A percentile compares a stretch with the other conserved stretches of the same genome.
These are phyloP conservation scores for Gambelia wislizenii DNA, from an alignment of 2,797 vertebrate species.

Conservation along the genomic window DNA sequence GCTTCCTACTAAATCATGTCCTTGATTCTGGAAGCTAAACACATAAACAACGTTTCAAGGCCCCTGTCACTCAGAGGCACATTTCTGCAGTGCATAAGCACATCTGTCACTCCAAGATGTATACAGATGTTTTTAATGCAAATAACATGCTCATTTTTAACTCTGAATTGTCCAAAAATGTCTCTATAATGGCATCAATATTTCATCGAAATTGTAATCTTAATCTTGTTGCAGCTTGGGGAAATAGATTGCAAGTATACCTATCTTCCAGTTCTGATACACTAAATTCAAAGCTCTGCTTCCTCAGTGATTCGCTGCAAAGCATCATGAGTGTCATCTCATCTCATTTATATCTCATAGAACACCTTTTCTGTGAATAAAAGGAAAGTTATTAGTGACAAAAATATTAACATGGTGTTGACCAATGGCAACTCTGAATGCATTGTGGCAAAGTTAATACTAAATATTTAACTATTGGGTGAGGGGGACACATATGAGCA, in stretches of 20 bases:
- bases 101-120: conserved; percentile 69
- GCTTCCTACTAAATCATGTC: conserved; percentile 62
- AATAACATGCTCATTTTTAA: conserved; percentile 64
- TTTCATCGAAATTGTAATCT: conserved; percentile 58
- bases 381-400: conserved; percentile 33
- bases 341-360: background rate
- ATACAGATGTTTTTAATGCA: conserved; percentile 48
- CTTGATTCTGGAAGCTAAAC: conserved; percentile 72
- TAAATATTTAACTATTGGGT: background rate
- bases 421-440: background rate
- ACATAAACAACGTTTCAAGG: conserved; percentile 71
- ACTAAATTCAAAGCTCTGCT: conserved; percentile 35
- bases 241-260: conserved; percentile 42
- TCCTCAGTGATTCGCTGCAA: conserved; percentile 48
- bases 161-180: conserved; percentile 60
- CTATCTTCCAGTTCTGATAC: background rate
- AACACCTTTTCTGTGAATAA: conserved; percentile 14
- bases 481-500: no score
- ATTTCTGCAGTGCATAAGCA: conserved; percentile 70
- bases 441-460: conserved; percentile 22
- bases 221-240: conserved; percentile 48
- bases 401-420: conserved; percentile 43
- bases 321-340: conserved; percentile 35
- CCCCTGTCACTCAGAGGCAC: conserved; percentile 68
- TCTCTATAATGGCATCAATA: conserved; percentile 44